Conservation (phyloP, 2,113 vertebrate genomes). For the Anser cygnoides region DNA sequence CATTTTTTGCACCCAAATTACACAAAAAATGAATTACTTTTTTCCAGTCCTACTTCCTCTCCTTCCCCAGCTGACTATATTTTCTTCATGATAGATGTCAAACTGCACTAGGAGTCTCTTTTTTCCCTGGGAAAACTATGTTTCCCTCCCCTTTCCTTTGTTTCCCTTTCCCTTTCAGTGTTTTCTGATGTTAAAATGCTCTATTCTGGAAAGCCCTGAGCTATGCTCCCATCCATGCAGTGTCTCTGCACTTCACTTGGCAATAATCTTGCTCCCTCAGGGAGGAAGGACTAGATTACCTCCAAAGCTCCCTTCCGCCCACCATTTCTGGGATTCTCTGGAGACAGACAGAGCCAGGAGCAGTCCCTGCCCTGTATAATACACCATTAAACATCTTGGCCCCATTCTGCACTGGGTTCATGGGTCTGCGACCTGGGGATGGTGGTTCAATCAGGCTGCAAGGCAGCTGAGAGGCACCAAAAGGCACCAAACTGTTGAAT, state of each 20-base stretch:
- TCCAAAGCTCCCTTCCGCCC: neutral
- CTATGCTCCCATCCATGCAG: neutral
- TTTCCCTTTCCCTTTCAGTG: neutral
- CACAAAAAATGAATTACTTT: neutral
- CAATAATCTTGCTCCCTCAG: neutral
- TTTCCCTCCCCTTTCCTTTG: neutral
- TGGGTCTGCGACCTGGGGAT: neutral
- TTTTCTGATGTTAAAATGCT: neutral
- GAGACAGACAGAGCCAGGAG: neutral
- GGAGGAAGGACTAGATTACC: neutral
- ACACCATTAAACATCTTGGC: accelerated
- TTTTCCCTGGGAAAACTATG: neutral
- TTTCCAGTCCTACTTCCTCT: neutral
- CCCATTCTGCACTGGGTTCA: neutral
- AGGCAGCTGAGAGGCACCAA: neutral
- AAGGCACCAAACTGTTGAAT: neutral
- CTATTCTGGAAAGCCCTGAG: neutral
- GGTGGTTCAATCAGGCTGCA: neutral
- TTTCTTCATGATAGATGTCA: neutral
- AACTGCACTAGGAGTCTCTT: neutral
- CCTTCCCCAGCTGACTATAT: neutral
- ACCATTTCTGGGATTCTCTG: neutral
- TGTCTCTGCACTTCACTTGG: neutral
- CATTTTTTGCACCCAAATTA: neutral
- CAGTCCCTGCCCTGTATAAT: neutral